Evolutionary conservation across 2,113 vertebrate genomes (phyloP).

Genomic region (Acanthisitta chloris): DNA sequence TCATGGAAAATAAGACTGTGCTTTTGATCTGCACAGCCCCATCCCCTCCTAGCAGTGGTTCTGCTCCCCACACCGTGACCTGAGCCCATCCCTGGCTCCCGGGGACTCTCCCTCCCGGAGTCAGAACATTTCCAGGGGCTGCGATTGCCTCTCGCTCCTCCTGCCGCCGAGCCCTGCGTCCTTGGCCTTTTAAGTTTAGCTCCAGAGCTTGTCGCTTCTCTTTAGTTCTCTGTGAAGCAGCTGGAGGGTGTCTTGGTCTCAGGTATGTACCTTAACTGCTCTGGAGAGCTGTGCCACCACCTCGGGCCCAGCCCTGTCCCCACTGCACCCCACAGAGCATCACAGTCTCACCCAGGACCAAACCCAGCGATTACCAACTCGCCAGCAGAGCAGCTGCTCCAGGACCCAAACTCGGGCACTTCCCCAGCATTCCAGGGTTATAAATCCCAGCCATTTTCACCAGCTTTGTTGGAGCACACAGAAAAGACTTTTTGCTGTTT

Average conservation of each 20-base stretch:
- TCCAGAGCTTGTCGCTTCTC: background rate
- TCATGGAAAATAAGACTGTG: accelerated
- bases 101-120: background rate
- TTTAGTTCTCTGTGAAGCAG: background rate
- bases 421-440: background rate
- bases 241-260: background rate
- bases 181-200: background rate
- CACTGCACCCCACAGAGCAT: accelerated
- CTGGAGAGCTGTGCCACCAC: background rate
- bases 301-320: background rate
- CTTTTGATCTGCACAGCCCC: accelerated
- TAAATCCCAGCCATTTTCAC: too few relatives aligned
- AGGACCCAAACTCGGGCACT: accelerated
- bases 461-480: accelerated
- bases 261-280: background rate
- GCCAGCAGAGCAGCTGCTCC: accelerated
- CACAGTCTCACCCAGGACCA: background rate
- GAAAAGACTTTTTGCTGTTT: background rate
- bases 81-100: background rate
- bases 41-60: accelerated
- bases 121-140: background rate
- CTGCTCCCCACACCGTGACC: accelerated
- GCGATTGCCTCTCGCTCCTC: background rate
- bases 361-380: background rate
- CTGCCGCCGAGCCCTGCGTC: background rate